Conservation (phyloP, 2,888 invertebrate genomes). For the Eueremaeus valkanovi region DNA sequence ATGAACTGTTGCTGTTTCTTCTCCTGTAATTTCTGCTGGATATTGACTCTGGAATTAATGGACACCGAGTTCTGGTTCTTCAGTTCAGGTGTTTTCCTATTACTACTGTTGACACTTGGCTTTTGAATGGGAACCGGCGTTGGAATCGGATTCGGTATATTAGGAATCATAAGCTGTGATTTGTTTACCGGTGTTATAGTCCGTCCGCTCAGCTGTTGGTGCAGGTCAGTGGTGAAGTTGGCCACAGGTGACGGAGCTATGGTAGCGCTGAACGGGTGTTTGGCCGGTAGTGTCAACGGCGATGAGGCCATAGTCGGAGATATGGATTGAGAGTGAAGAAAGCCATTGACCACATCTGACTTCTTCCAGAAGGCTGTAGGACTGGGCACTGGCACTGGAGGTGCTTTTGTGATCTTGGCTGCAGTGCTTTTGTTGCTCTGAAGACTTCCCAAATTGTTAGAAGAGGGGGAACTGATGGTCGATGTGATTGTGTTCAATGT, state of each 20-base stretch:
- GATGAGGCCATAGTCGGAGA: slow-evolving; percentile 17
- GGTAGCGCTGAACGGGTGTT: slow-evolving; percentile 31
- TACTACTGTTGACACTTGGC: slow-evolving; percentile 1
- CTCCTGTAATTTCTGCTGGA: slow-evolving; percentile 78
- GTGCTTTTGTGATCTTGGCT: slow-evolving; percentile 10
- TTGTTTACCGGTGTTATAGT: background rate
- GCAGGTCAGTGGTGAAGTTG: slow-evolving; percentile 6
- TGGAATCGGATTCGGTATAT: background rate
- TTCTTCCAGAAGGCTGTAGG: slow-evolving; percentile 38
- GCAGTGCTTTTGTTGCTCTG: slow-evolving; percentile 6
- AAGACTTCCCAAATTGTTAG: slow-evolving; percentile 35
- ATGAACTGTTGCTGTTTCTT: slow-evolving; percentile 82
- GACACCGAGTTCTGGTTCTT: slow-evolving; percentile 58
- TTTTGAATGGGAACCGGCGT: background rate
- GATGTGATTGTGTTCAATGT: slow-evolving; percentile 3
- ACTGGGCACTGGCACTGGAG: slow-evolving; percentile 19
- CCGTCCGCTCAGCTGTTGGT: background rate
- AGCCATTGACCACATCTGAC: slow-evolving; percentile 34
- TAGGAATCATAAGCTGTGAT: background rate
- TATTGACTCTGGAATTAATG: slow-evolving; percentile 74
- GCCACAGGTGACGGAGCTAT: slow-evolving; percentile 26
- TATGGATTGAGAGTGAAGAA: slow-evolving; percentile 21
- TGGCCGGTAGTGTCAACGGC: slow-evolving; percentile 1
- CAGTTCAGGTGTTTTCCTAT: slow-evolving; percentile 2
- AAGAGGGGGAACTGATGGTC: background rate